phyloP scores from a whole-genome alignment of 2,797 vertebrate species.

The Vespertilio murinus region DNA sequence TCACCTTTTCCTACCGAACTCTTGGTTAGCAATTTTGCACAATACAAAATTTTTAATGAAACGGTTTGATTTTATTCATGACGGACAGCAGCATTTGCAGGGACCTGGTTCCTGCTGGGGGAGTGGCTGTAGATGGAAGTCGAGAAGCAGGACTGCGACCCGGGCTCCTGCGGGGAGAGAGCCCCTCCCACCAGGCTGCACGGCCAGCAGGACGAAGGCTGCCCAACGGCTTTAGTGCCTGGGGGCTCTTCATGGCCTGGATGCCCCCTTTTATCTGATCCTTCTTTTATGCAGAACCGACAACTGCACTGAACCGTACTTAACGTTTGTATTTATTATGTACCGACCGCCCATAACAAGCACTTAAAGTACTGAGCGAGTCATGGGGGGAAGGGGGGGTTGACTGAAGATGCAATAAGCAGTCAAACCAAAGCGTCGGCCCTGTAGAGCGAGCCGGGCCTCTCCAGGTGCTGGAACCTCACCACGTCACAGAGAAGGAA shows the following conservation, averaged over 20 bases:
- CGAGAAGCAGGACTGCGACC: not conserved
- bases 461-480: not conserved
- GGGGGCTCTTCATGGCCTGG: not conserved
- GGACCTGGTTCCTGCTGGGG: not conserved
- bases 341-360: not conserved
- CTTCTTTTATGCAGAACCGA: not conserved
- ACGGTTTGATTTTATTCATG: not conserved
- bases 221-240: not conserved
- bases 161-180: not conserved
- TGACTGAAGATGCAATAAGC: not conserved
- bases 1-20: conserved; percentile 15
- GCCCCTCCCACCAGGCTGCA: not conserved
- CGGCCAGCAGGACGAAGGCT: not conserved
- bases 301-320: not conserved
- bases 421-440: conserved; percentile 46
- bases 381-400: not conserved
- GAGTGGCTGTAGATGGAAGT: not conserved
- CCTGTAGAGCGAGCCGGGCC: not conserved
- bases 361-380: not conserved
- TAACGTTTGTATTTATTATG: conserved; percentile 7
- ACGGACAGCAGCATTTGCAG: not conserved
- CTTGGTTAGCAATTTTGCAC: conserved; percentile 54
- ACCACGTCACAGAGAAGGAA: conserved; percentile 21
- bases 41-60: conserved; percentile 17
- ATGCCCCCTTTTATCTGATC: not conserved